These are phyloP conservation scores for Candidula unifasciata DNA, from an alignment of 2,888 invertebrate genomes.

Conservation along the genomic window DNA sequence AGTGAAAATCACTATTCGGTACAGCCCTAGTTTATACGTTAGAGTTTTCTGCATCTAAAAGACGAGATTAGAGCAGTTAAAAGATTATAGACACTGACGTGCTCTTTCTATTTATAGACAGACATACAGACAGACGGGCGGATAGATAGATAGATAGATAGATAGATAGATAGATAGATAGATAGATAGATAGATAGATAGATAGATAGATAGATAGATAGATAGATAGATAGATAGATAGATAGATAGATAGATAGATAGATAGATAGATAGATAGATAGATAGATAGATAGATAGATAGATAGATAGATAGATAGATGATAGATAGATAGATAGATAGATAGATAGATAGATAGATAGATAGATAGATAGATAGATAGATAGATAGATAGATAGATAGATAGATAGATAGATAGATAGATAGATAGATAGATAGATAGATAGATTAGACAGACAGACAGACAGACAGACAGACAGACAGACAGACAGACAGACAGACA, in stretches of 20 bases:
- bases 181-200: too few species aligned
- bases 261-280: background rate
- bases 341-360: background rate
- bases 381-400: background rate
- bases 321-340: background rate
- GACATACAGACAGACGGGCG: too few species aligned
- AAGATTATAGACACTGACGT: too few species aligned
- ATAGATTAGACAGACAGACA: background rate
- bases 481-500: constrained; percentile 8
- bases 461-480: background rate
- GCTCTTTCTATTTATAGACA: too few species aligned
- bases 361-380: background rate
- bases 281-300: background rate
- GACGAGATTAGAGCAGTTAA: too few species aligned
- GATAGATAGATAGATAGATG: background rate
- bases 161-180: too few species aligned
- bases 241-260: background rate
- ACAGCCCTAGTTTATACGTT: too few species aligned
- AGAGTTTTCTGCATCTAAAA: too few species aligned
- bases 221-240: background rate
- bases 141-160: too few species aligned
- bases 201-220: too few species aligned
- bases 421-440: background rate
- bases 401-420: background rate
- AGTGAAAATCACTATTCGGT: too few species aligned